Conservation (phyloP, 2,888 invertebrate genomes). For the Chloroclystis v-ata region DNA sequence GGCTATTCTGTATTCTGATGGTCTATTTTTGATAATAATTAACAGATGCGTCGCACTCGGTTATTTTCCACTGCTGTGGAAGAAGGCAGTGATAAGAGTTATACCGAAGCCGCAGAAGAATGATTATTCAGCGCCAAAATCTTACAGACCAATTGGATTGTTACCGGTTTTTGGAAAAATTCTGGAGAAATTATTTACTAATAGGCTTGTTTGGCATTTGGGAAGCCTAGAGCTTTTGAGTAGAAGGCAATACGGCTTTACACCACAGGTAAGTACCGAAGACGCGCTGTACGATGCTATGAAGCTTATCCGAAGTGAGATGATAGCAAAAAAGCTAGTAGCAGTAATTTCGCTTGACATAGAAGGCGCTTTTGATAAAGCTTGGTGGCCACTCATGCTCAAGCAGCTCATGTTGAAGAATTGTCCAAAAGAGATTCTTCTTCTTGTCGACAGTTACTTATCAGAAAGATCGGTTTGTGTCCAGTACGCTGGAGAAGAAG, state of each 20-base stretch:
- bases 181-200: background rate
- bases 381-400: too few relatives aligned
- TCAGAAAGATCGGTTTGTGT: too few relatives aligned
- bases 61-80: background rate
- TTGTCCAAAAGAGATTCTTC: too few relatives aligned
- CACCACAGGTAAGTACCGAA: too few relatives aligned
- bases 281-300: too few relatives aligned
- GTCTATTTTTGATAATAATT: background rate
- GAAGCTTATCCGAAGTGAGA: background rate
- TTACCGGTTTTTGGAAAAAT: background rate
- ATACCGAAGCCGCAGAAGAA: background rate
- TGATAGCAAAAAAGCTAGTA: background rate
- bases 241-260: too few relatives aligned
- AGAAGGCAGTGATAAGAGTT: background rate
- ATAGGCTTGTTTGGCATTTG: background rate
- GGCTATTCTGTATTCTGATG: background rate
- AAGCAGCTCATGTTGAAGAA: too few relatives aligned
- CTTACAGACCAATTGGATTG: background rate
- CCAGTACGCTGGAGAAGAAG: too few relatives aligned
- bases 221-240: too few relatives aligned
- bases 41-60: background rate
- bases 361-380: too few relatives aligned
- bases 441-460: too few relatives aligned
- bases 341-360: background rate
- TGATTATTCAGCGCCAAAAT: background rate